Percentiles rank a stretch among this genome's conserved stretches.
Conservation (phyloP, 2,888 invertebrate genomes). For the Chaitophorus viminalis region DNA sequence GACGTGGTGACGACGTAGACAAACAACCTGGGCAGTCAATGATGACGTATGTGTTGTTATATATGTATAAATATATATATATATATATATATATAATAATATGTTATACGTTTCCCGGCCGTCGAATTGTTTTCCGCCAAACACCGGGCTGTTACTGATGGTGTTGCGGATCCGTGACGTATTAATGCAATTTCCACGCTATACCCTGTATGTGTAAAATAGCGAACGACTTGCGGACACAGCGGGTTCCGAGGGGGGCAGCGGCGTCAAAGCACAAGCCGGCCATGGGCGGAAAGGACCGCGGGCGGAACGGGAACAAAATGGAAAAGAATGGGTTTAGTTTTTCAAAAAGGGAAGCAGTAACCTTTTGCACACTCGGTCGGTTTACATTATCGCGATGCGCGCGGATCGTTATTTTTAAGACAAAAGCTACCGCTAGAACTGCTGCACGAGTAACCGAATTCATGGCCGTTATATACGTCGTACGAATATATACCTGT, state of each 20-base stretch:
- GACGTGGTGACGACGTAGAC: neutral
- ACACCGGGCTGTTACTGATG: neutral
- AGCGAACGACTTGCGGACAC: neutral
- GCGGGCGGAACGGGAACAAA: neutral
- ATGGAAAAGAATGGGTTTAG: neutral
- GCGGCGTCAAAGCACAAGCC: neutral
- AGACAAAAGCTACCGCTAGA: neutral
- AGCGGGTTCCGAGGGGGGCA: neutral
- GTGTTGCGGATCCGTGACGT: neutral
- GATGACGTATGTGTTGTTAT: too few species aligned
- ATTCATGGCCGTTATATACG: too few species aligned
- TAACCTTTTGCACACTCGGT: neutral
- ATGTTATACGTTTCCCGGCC: too few species aligned
- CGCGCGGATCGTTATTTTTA: neutral
- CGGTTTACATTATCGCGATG: neutral
- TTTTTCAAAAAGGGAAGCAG: neutral
- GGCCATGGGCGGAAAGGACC: neutral
- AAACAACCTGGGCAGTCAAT: neutral
- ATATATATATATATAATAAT: too few species aligned
- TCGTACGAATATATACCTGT: too few species aligned
- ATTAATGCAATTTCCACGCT: too few species aligned
- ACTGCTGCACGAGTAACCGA: too few species aligned
- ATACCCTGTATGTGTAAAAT: too few species aligned
- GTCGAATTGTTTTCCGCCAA: too few species aligned
- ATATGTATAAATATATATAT: too few species aligned